These are phyloP conservation scores for Blastobasis adustella DNA, from an alignment of 2,888 invertebrate species.

Conservation along the genomic window DNA sequence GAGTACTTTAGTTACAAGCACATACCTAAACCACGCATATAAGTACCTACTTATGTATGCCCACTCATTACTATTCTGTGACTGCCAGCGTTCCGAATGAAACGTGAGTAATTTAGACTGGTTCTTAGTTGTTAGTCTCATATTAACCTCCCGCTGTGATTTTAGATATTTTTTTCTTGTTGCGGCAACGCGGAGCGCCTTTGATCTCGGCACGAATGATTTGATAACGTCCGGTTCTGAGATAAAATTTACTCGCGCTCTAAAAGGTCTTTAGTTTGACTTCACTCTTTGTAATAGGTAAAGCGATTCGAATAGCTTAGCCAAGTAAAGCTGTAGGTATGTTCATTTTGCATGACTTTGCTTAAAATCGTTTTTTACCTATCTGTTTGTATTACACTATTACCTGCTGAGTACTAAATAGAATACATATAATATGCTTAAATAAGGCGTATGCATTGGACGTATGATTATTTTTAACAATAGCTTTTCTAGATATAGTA, in stretches of 20 bases:
- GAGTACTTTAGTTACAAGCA: no score
- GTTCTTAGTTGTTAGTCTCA: slow-evolving; percentile 17
- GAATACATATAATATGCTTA: no score
- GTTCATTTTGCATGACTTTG: no score
- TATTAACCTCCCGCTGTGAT: slow-evolving; percentile 24
- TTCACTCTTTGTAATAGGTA: background rate
- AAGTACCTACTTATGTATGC: slow-evolving; percentile 1
- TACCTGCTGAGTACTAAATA: no score
- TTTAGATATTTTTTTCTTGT: slow-evolving; percentile 19
- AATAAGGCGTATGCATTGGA: no score
- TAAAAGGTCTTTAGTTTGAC: background rate
- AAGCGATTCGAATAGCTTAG: no score
- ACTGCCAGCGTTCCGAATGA: slow-evolving; percentile 13
- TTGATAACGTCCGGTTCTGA: slow-evolving; percentile 38
- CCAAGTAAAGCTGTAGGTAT: no score
- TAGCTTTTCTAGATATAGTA: no score
- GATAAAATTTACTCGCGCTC: slow-evolving; percentile 23
- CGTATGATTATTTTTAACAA: no score
- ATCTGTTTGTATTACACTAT: no score
- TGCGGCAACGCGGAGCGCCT: slow-evolving; percentile 15
- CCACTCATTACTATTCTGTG: background rate
- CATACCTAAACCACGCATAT: slow-evolving; percentile 1
- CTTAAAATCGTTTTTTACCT: no score
- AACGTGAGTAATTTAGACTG: slow-evolving; percentile 19
- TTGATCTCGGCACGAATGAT: slow-evolving; percentile 27